Conservation (phyloP, 1,140 invertebrate species). For the Sipha flava region DNA sequence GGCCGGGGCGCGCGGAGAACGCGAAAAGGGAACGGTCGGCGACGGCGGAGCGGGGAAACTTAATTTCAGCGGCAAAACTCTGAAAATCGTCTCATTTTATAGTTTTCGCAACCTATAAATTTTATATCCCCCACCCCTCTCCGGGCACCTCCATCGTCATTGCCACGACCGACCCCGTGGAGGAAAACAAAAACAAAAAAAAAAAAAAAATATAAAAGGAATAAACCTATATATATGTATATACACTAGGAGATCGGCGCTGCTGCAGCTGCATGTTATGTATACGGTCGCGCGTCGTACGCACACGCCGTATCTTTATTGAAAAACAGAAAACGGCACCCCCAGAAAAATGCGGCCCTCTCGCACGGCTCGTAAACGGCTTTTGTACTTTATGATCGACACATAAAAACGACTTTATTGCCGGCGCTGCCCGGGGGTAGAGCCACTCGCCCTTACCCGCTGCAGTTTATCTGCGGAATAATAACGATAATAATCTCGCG, state of each 20-base stretch:
- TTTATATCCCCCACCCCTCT: constrained; percentile 1
- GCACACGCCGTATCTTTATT: constrained; percentile 28
- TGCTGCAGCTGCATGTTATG: constrained; percentile 32
- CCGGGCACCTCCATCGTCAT: not conserved
- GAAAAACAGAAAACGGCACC: constrained; percentile 31
- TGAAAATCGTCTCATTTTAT: constrained; percentile 32
- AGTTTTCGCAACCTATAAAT: constrained; percentile 33
- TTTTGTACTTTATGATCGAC: constrained; percentile 33
- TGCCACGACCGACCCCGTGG: not conserved
- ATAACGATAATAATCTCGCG: too few species aligned
- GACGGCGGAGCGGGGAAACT: not conserved
- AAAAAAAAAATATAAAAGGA: not conserved
- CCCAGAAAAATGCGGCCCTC: constrained; percentile 21
- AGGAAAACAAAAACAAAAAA: not conserved
- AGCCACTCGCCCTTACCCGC: not conserved
- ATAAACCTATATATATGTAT: too few species aligned
- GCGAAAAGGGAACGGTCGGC: not conserved
- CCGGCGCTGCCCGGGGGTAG: too few species aligned
- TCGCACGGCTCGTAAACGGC: constrained; percentile 25
- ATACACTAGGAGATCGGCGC: too few species aligned
- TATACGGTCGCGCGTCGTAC: not conserved
- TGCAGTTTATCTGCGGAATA: not conserved
- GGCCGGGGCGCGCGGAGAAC: not conserved
- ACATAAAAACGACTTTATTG: constrained; percentile 32
- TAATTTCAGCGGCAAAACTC: constrained; percentile 31